Evolutionary conservation across 2,797 vertebrate species (phyloP).

Genomic region (Erethizon dorsatum): DNA sequence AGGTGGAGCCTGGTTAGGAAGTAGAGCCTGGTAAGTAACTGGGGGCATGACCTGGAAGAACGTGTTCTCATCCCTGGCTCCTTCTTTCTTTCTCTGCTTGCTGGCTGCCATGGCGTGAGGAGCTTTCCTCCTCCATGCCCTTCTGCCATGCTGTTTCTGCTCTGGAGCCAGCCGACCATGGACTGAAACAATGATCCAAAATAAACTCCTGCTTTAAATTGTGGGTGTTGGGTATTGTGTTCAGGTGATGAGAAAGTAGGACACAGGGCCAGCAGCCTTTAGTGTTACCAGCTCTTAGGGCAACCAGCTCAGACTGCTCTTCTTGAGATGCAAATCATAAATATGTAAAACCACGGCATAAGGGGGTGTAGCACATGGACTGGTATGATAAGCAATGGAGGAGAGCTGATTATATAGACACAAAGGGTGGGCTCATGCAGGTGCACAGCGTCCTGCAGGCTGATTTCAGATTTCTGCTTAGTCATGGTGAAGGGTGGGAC

Average conservation of each 20-base stretch:
- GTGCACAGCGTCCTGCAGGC: neutral
- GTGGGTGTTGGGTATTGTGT: neutral
- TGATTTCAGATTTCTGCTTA: neutral
- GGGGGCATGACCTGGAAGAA: neutral
- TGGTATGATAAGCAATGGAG: neutral
- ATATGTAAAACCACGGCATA: neutral
- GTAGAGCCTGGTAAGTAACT: neutral
- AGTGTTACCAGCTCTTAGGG: neutral
- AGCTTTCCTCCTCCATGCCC: neutral
- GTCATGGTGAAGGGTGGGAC: neutral
- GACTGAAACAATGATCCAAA: neutral
- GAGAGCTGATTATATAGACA: neutral
- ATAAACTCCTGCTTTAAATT: neutral
- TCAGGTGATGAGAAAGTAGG: neutral
- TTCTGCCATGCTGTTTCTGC: neutral
- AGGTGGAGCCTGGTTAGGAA: neutral
- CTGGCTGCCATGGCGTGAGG: neutral
- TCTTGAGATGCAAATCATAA: neutral
- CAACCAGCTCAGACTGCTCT: neutral
- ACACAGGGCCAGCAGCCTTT: neutral
- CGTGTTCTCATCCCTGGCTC: neutral
- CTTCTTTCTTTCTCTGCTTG: neutral
- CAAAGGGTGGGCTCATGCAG: neutral
- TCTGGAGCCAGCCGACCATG: neutral
- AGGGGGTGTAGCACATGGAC: neutral